Evolutionary conservation across 2,113 vertebrate genomes (phyloP).

Genomic region (Brienomyrus brachyistius): DNA sequence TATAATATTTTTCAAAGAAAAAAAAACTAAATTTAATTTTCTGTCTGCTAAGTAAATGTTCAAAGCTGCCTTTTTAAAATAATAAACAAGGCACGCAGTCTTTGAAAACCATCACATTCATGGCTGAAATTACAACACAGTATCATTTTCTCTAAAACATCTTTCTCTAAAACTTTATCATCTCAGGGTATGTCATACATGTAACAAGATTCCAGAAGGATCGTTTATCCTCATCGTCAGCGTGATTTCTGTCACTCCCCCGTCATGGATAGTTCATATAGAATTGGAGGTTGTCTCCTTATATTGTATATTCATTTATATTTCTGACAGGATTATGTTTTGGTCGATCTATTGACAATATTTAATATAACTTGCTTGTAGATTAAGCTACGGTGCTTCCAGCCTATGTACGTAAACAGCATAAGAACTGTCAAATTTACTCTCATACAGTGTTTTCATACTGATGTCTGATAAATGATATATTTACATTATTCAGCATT

Average conservation of each 20-base stretch:
- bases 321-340: background rate
- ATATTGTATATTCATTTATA: background rate
- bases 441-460: conserved; percentile 44
- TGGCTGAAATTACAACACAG: conserved; percentile 42
- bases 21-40: conserved; percentile 28
- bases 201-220: conserved; percentile 5
- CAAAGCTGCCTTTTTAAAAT: conserved; percentile 62
- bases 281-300: background rate
- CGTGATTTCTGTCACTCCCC: background rate
- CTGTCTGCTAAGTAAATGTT: conserved; percentile 44
- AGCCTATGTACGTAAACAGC: conserved; percentile 58
- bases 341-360: background rate
- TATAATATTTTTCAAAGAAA: conserved; percentile 30
- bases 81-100: conserved; percentile 52
- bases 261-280: background rate
- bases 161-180: background rate
- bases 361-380: conserved; percentile 18
- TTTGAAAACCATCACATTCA: conserved; percentile 36
- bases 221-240: background rate
- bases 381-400: conserved; percentile 59
- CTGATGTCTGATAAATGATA: conserved; percentile 54
- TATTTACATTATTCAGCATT: conserved; percentile 25
- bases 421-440: conserved; percentile 57
- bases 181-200: background rate
- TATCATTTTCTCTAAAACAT: conserved; percentile 27